phyloP scores from a whole-genome alignment of 2,113 vertebrate species.

The Callocephalon fimbriatum region DNA sequence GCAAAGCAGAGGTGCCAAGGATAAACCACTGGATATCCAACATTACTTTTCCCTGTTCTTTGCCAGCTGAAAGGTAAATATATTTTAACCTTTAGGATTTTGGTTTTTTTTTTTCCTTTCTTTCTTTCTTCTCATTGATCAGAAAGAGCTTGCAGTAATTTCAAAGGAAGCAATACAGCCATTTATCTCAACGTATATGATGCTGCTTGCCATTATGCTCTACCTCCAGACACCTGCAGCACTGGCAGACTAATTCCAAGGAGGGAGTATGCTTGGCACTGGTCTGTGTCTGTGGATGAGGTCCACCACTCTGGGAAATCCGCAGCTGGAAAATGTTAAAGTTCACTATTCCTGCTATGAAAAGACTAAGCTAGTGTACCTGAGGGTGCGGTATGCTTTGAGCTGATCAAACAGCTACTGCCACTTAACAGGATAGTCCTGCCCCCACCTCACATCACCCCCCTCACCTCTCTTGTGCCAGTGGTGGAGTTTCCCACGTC shows the following conservation, averaged over 20 bases:
- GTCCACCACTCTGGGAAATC: not conserved
- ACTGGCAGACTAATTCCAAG: not conserved
- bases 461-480: fast-evolving
- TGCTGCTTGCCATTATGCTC: not conserved
- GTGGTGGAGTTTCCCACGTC: not conserved
- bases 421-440: not conserved
- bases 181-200: not conserved
- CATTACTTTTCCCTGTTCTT: not conserved
- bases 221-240: not conserved
- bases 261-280: too few relatives aligned
- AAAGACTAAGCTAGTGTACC: not conserved
- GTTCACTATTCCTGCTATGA: not conserved
- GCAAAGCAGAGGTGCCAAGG: not conserved
- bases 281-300: not conserved
- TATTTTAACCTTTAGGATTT: not conserved
- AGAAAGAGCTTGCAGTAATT: not conserved
- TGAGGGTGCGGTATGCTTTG: not conserved
- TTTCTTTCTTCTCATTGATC: not conserved
- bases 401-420: not conserved
- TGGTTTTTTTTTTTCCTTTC: not conserved
- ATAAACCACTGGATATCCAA: not conserved
- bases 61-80: not conserved
- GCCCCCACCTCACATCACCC: fast-evolving
- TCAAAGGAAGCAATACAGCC: not conserved
- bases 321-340: not conserved